phyloP scores from a whole-genome alignment of 2,113 vertebrate species.

The Bambusicola thoracicus region DNA sequence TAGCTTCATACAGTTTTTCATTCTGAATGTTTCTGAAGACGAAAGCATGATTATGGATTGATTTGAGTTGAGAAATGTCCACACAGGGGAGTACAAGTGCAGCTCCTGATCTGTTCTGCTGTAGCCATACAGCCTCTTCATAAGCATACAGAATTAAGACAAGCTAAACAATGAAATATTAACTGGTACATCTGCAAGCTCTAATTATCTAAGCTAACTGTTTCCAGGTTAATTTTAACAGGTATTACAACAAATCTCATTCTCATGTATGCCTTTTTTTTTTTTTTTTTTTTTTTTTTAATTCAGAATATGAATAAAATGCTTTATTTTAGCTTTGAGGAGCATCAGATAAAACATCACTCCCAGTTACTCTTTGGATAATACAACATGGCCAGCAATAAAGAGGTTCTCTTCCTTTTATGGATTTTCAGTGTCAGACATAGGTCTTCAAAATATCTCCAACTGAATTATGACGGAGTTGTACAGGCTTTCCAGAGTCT shows the following conservation, averaged over 20 bases:
- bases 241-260: not conserved
- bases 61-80: not conserved
- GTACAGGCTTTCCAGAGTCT: not conserved
- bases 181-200: not conserved
- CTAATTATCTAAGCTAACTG: not conserved
- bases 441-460: fast-evolving
- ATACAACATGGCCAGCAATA: not conserved
- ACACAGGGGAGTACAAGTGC: not conserved
- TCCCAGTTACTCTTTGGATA: not conserved
- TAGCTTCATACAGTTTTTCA: not conserved
- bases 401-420: not conserved
- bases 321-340: not conserved
- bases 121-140: not conserved
- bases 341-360: not conserved
- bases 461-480: not conserved
- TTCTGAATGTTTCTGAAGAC: not conserved
- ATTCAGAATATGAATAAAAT: not conserved
- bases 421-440: not conserved
- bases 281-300: not conserved
- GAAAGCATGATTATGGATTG: not conserved
- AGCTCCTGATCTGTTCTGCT: not conserved
- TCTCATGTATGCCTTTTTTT: not conserved
- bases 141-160: not conserved
- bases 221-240: not conserved
- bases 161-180: not conserved